phyloP scores from a whole-genome alignment of 2,113 vertebrate genomes.

The Stigmatopora argus region DNA sequence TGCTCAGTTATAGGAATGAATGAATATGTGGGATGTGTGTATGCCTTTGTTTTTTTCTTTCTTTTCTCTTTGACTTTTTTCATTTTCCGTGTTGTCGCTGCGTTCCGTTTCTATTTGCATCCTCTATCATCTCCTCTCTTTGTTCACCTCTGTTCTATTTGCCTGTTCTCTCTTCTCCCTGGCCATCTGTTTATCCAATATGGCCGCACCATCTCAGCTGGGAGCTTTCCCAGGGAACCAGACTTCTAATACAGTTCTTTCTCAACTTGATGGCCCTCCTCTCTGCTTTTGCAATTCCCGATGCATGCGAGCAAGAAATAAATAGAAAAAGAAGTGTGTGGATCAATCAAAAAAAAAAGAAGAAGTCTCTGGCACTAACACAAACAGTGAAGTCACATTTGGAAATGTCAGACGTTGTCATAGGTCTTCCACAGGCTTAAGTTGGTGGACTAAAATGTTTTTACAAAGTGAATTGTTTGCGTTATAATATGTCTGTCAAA shows the following conservation, averaged over 20 bases:
- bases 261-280: conserved; percentile 61
- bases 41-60: conserved; percentile 44
- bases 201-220: conserved; percentile 63
- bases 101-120: conserved; percentile 23
- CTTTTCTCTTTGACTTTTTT: conserved; percentile 52
- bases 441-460: conserved; percentile 50
- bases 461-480: neutral
- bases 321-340: conserved; percentile 40
- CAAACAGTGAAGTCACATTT: conserved; percentile 61
- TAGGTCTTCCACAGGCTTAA: conserved; percentile 54
- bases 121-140: conserved; percentile 55
- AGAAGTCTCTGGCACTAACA: conserved; percentile 57
- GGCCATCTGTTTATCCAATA: conserved; percentile 77
- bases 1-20: too few species aligned
- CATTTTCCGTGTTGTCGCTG: conserved; percentile 55
- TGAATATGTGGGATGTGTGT: conserved; percentile 11
- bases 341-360: conserved; percentile 31
- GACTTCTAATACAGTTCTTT: conserved; percentile 66
- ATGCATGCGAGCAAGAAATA: conserved; percentile 44
- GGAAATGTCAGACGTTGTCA: conserved; percentile 48
- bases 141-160: conserved; percentile 61
- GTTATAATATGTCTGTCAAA: conserved; percentile 1
- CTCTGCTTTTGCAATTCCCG: conserved; percentile 74
- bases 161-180: conserved; percentile 58
- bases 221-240: conserved; percentile 65